A percentile compares a stretch with the other conserved stretches of the same genome.
These are phyloP conservation scores for Thymelicus acteon DNA, from an alignment of 2,888 invertebrate species.

Conservation along the genomic window DNA sequence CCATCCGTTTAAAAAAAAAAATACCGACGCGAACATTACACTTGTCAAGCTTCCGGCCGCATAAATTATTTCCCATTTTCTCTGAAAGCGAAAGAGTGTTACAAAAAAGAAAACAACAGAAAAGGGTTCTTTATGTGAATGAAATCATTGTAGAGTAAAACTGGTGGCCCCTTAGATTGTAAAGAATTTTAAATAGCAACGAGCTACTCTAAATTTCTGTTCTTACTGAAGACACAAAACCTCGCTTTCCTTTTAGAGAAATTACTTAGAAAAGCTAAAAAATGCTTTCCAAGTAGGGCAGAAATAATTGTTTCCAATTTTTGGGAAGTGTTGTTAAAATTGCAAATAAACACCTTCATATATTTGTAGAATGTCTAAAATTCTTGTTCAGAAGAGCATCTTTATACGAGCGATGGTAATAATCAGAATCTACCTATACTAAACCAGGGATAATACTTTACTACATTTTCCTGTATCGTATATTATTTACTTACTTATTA, in stretches of 20 bases:
- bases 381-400: too few relatives aligned
- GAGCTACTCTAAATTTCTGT: slow-evolving; percentile 40
- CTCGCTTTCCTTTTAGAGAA: slow-evolving; percentile 41
- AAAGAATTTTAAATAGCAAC: slow-evolving; percentile 40
- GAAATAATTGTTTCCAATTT: slow-evolving; percentile 17
- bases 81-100: slow-evolving; percentile 39
- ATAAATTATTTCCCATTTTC: slow-evolving; percentile 47
- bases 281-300: slow-evolving; percentile 34
- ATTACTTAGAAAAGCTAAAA: slow-evolving; percentile 32
- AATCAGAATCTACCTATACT: too few relatives aligned
- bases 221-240: slow-evolving; percentile 34
- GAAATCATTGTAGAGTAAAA: slow-evolving; percentile 39
- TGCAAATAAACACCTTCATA: not conserved
- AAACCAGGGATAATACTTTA: too few relatives aligned
- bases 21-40: slow-evolving; percentile 47
- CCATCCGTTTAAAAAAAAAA: slow-evolving; percentile 45
- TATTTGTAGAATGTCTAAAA: too few relatives aligned
- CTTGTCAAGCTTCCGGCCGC: slow-evolving; percentile 41
- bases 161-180: slow-evolving; percentile 37
- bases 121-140: slow-evolving; percentile 43
- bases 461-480: too few relatives aligned
- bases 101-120: slow-evolving; percentile 39
- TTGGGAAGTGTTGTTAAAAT: not conserved
- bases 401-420: too few relatives aligned
- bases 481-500: too few relatives aligned